Conservation (phyloP, 2,113 vertebrate genomes). For the Porphyrio hochstetteri region DNA sequence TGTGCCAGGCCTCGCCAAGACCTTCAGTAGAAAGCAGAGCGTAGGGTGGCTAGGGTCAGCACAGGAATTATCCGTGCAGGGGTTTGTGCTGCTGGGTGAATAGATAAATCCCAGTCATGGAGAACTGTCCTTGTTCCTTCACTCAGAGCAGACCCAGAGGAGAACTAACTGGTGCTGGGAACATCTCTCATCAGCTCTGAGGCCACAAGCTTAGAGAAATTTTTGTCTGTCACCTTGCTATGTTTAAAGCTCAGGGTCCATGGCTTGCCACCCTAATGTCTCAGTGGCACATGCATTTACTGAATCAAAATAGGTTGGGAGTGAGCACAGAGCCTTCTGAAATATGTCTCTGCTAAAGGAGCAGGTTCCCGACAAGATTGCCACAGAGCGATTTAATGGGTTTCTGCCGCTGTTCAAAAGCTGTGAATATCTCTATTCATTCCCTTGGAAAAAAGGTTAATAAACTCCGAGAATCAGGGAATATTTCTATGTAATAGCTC, state of each 20-base stretch:
- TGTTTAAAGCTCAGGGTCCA: not conserved
- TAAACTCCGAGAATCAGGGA: conserved; percentile 29
- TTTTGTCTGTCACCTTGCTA: not conserved
- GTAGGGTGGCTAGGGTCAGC: not conserved
- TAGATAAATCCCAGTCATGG: not conserved
- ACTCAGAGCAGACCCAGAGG: not conserved
- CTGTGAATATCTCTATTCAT: conserved; percentile 29
- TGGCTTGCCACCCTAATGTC: not conserved
- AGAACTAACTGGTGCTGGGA: not conserved
- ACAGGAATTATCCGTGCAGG: not conserved
- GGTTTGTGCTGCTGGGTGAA: not conserved
- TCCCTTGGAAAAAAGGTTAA: conserved; percentile 36
- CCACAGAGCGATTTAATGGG: conserved; percentile 22
- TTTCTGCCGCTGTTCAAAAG: conserved; percentile 44
- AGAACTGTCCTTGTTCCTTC: not conserved
- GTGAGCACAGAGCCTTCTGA: not conserved
- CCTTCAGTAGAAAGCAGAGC: not conserved
- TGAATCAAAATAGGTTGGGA: not conserved
- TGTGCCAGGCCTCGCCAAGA: not conserved
- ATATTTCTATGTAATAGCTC: not conserved
- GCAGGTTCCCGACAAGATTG: not conserved
- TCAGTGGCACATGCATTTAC: not conserved
- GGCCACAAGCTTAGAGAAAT: not conserved
- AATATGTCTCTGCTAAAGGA: conserved; percentile 2
- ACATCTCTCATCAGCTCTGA: not conserved